Evolutionary conservation across 2,888 invertebrate species (phyloP).

Genomic region (Altica lythri): DNA sequence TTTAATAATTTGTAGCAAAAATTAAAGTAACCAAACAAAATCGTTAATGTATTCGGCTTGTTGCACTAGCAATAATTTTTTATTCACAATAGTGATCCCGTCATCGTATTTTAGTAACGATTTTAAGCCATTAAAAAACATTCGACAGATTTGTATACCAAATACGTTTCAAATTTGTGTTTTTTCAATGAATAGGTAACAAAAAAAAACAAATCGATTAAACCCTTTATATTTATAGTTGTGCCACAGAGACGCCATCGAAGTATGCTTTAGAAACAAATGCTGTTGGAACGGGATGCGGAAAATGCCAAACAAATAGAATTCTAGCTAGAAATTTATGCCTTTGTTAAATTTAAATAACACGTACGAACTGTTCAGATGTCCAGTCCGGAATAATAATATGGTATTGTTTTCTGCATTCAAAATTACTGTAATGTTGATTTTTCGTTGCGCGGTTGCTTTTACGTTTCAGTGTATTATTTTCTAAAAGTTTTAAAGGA

Average conservation of each 20-base stretch:
- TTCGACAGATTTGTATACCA: too few species aligned
- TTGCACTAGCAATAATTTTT: too few species aligned
- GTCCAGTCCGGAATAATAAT: conserved; percentile 15
- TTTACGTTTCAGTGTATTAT: not conserved
- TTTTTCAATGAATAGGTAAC: conserved; percentile 11
- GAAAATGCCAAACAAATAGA: conserved; percentile 19
- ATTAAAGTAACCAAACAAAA: too few species aligned
- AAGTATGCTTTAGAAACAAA: conserved; percentile 28
- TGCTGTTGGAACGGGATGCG: conserved; percentile 16
- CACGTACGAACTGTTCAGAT: conserved; percentile 19
- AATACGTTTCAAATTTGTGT: not conserved
- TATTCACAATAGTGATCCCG: too few species aligned
- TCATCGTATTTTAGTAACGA: too few species aligned
- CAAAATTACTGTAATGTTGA: conserved; percentile 8
- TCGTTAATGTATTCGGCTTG: too few species aligned
- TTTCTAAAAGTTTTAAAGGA: not conserved
- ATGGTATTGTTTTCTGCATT: conserved; percentile 22
- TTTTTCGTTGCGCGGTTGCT: conserved; percentile 1
- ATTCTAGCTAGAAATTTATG: conserved; percentile 23
- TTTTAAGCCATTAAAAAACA: too few species aligned
- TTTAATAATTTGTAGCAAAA: too few species aligned
- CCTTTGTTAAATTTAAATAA: conserved; percentile 29
- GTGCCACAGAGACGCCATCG: conserved; percentile 19
- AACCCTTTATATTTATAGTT: not conserved
- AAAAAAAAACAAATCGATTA: conserved; percentile 1